Base-by-base conservation (phyloP, 92 coral and sea anemone genomes). In the Epizoanthus ramosus region DNA sequence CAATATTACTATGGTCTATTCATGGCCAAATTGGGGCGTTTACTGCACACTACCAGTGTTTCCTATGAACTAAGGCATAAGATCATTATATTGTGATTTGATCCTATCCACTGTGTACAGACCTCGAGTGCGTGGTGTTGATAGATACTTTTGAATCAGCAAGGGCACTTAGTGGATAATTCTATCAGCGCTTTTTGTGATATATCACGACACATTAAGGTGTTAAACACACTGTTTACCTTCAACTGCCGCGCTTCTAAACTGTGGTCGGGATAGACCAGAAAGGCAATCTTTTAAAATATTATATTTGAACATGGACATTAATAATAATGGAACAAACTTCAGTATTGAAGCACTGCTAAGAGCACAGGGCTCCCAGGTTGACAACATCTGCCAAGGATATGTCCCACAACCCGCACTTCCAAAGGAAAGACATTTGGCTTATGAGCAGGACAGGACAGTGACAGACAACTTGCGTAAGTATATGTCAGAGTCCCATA, bases 261-360 rank as follows among this genome's bases (percentile, higher is more conserved):
- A 37, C 60, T 19, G 39, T 17, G 54, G 43, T 39, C 21, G 14
- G 57, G 70, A 57, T 19, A 60, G 35, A 25, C 22, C 23, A 8
- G 61, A 21, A 59, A 6, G 22, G 7, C 6, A 54, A 3, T 9
- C 43, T 37, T 33, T 53, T 15, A 45, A 45, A 47, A 10, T 7
- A 2, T 33, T 25, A 25, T 77, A 41, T 18, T 19, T 37, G 23
- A 77, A 60, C 52, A 77, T 77, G 82, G 82, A 77, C 43, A 60
- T 77, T 61, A 77, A 63, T 19, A 77, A 33, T 15, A 67, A 39
- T 61, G 82, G 82, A 8, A 60, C 71, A 59, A 77, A 63, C 28
- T 77, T 77, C 63, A 77, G 82, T 17, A 77, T 77, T 39, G 82
- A 77, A n/a, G 71, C 71, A n/a, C 82, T 77, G 43, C 82, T 77